A percentile compares a stretch with the other conserved stretches of the same genome.
These are phyloP conservation scores for Cnemophilus loriae DNA, from an alignment of 2,113 vertebrate species.

Conservation along the genomic window DNA sequence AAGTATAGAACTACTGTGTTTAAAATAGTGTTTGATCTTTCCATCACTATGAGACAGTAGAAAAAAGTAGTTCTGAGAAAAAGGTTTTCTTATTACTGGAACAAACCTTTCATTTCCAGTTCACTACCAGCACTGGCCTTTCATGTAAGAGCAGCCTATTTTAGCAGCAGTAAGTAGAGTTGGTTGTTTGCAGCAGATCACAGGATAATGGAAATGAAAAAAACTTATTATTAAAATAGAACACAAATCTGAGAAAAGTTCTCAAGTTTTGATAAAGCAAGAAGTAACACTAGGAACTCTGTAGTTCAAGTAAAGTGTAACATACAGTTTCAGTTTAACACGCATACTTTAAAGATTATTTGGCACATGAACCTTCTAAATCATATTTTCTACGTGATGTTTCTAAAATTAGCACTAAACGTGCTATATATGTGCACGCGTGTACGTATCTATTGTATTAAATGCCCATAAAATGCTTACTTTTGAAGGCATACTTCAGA, in stretches of 20 bases:
- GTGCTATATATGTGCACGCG: neutral
- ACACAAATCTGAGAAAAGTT: neutral
- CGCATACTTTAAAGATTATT: neutral
- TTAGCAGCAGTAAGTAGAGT: neutral
- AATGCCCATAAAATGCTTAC: neutral
- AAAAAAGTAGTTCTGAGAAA: slow-evolving; percentile 15
- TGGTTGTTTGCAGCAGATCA: slow-evolving; percentile 19
- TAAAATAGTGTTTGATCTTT: slow-evolving; percentile 58
- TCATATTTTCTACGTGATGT: neutral
- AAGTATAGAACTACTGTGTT: slow-evolving; percentile 45
- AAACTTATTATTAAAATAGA: slow-evolving; percentile 3
- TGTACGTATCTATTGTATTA: neutral
- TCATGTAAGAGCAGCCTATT: slow-evolving; percentile 19
- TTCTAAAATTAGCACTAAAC: neutral
- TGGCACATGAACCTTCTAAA: neutral
- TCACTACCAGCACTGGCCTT: slow-evolving; percentile 37
- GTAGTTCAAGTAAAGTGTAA: neutral
- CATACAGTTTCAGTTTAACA: neutral
- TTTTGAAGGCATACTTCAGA: neutral
- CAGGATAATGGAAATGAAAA: slow-evolving; percentile 10
- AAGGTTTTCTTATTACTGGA: slow-evolving; percentile 54
- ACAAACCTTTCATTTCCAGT: slow-evolving; percentile 25
- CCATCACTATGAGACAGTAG: slow-evolving; percentile 25
- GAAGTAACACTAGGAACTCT: neutral
- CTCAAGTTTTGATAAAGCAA: neutral